These are phyloP conservation scores for Apeira syringaria DNA, from an alignment of 2,888 invertebrate genomes.

Conservation along the genomic window DNA sequence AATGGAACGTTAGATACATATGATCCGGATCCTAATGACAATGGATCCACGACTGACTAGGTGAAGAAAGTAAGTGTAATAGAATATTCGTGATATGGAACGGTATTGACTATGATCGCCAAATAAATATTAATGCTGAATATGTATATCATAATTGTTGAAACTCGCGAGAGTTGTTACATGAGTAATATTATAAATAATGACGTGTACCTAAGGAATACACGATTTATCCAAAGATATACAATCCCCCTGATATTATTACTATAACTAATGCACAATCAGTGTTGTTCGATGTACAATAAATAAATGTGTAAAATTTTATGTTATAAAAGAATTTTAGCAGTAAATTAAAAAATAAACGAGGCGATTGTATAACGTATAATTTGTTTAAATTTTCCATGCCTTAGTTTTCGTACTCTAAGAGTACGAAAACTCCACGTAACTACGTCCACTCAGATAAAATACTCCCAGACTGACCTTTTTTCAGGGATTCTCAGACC, in stretches of 20 bases:
- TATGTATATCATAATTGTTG: constrained; percentile 64
- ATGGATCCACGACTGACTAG: constrained; percentile 81
- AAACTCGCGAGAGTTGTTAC: constrained; percentile 66
- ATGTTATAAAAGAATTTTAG: constrained; percentile 68
- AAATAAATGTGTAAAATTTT: constrained; percentile 71
- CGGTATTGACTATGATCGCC: constrained; percentile 79
- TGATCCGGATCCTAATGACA: constrained; percentile 75
- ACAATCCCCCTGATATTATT: constrained; percentile 45
- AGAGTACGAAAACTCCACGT: no score
- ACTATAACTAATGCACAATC: constrained; percentile 53
- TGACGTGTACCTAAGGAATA: constrained; percentile 33
- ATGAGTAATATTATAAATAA: constrained; percentile 42
- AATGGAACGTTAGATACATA: constrained; percentile 72
- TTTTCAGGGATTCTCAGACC: no score
- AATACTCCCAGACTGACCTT: no score
- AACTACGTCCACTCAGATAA: no score
- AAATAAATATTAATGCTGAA: constrained; percentile 70
- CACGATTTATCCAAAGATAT: constrained; percentile 57
- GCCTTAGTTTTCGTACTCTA: neutral
- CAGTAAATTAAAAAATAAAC: constrained; percentile 70
- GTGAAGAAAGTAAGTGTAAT: constrained; percentile 78
- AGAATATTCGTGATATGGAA: constrained; percentile 77
- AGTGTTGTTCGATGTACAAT: constrained; percentile 74
- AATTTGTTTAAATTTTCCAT: constrained; percentile 45
- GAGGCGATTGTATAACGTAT: constrained; percentile 70